phyloP scores from a whole-genome alignment of 2,888 invertebrate genomes.

The Fissipunctia ypsillon region DNA sequence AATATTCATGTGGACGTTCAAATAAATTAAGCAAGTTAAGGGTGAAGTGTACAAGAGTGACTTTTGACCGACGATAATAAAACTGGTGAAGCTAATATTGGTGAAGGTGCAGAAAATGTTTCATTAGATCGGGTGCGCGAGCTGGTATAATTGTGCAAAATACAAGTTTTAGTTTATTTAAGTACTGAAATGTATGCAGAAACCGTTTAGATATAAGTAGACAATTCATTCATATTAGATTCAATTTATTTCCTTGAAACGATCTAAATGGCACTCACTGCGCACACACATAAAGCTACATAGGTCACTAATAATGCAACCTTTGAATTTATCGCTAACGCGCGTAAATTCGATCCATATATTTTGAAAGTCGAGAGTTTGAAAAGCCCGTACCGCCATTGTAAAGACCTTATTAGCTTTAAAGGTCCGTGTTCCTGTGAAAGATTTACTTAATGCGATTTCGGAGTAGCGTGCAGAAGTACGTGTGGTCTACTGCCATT shows the following conservation, averaged over 20 bases:
- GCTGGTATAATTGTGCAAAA: constrained; percentile 4
- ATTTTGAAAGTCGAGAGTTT: constrained; percentile 66
- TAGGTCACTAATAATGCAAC: constrained; percentile 57
- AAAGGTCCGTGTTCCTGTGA: constrained; percentile 77
- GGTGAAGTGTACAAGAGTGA: background rate
- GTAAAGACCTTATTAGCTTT: constrained; percentile 81
- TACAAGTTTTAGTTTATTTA: constrained; percentile 7
- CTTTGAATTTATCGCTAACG: constrained; percentile 59
- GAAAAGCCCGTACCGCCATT: constrained; percentile 69
- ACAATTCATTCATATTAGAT: constrained; percentile 36
- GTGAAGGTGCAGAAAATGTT: background rate
- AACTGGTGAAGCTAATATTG: background rate
- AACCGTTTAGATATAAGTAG: background rate
- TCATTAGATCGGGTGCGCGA: background rate
- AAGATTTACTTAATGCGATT: constrained; percentile 82
- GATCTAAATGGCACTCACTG: constrained; percentile 45
- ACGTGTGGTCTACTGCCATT: constrained; percentile 78
- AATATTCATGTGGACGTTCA: constrained; percentile 42
- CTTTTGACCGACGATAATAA: background rate
- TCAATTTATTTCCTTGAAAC: constrained; percentile 34
- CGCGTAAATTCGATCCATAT: constrained; percentile 66
- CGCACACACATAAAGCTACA: constrained; percentile 39
- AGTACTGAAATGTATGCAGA: constrained; percentile 1
- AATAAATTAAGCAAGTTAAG: constrained; percentile 12
- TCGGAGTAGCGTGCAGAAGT: constrained; percentile 77